phyloP scores from a whole-genome alignment of 2,797 vertebrate species.

The Pterois miles region DNA sequence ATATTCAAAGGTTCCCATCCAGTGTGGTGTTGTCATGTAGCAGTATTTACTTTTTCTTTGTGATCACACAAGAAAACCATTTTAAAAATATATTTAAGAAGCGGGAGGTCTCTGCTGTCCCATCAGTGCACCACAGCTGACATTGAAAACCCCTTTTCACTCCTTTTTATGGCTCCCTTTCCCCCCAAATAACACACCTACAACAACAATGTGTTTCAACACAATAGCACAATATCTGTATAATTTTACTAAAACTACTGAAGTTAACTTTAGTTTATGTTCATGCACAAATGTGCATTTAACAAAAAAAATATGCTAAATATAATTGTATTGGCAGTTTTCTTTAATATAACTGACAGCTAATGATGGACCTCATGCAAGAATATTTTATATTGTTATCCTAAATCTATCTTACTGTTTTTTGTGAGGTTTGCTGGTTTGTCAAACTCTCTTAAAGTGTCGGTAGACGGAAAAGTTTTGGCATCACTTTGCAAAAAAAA shows the following conservation, averaged over 20 bases:
- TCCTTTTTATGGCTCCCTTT: slow-evolving; percentile 30
- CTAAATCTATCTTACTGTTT: background rate
- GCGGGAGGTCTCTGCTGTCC: slow-evolving; percentile 29
- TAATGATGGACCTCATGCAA: background rate
- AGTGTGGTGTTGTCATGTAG: slow-evolving; percentile 23
- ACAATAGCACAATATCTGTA: background rate
- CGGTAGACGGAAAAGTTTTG: accelerated
- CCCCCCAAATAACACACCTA: background rate
- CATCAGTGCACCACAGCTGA: slow-evolving; percentile 19
- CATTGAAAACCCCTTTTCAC: slow-evolving; percentile 27
- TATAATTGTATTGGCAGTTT: background rate
- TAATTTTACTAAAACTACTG: background rate
- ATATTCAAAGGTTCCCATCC: slow-evolving; percentile 41
- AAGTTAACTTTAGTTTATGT: background rate
- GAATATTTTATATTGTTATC: background rate
- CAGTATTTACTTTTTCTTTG: slow-evolving; percentile 42
- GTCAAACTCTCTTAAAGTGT: background rate
- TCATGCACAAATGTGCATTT: background rate
- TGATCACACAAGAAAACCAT: slow-evolving; percentile 19
- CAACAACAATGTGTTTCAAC: background rate
- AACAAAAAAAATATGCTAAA: background rate
- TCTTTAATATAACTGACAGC: background rate
- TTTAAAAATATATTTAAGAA: slow-evolving; percentile 46
- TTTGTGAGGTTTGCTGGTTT: background rate
- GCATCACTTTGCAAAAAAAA: too few species aligned